These are phyloP conservation scores for Peribatodes rhomboidaria DNA, from an alignment of 2,888 invertebrate genomes.

Conservation along the genomic window DNA sequence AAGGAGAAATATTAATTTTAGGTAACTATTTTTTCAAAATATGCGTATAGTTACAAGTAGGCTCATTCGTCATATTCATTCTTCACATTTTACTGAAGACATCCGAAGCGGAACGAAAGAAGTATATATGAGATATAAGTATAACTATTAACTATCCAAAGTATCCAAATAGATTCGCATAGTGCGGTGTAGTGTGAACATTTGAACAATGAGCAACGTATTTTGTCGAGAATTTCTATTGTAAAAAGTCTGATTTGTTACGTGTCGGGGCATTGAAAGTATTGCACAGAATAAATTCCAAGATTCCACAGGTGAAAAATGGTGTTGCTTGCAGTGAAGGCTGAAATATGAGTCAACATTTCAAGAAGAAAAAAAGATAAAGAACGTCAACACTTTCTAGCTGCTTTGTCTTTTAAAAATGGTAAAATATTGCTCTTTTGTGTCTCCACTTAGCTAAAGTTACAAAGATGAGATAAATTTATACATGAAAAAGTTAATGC, in stretches of 20 bases:
- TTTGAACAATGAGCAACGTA: constrained; percentile 50
- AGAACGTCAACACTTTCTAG: neutral
- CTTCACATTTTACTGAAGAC: neutral
- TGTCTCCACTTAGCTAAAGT: neutral
- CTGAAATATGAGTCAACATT: neutral
- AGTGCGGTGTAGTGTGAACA: constrained; percentile 34
- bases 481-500: neutral
- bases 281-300: constrained; percentile 51
- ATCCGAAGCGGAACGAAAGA: neutral
- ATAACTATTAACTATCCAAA: neutral
- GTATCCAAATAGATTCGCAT: constrained; percentile 18
- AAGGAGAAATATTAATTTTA: too few relatives aligned
- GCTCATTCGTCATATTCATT: too few relatives aligned
- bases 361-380: neutral
- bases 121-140: too few relatives aligned
- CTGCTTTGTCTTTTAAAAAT: neutral
- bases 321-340: constrained; percentile 19
- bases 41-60: too few relatives aligned
- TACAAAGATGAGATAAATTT: neutral
- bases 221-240: constrained; percentile 55
- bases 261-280: constrained; percentile 51
- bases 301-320: constrained; percentile 41
- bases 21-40: too few relatives aligned
- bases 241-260: constrained; percentile 59
- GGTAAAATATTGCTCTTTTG: neutral